phyloP scores from a whole-genome alignment of 2,113 vertebrate genomes.

The Erpornis zantholeuca region DNA sequence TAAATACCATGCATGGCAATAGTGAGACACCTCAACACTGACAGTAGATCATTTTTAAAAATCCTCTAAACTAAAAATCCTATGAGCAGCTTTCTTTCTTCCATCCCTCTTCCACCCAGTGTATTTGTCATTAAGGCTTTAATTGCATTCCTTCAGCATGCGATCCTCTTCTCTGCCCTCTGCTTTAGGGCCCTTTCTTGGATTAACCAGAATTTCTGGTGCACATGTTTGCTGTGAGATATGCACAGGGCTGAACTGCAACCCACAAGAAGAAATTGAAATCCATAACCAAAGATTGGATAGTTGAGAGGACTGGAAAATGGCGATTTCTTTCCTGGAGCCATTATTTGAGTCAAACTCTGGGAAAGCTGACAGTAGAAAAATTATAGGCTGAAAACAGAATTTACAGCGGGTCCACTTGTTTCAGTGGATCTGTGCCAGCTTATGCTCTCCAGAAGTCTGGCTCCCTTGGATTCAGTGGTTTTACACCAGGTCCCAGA shows the following conservation, averaged over 20 bases:
- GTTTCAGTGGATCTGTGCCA: neutral
- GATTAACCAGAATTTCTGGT: neutral
- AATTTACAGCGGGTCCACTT: neutral
- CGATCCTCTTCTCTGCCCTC: neutral
- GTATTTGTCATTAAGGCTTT: neutral
- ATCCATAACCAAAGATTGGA: neutral
- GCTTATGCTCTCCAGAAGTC: accelerated
- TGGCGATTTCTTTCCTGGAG: neutral
- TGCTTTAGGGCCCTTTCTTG: neutral
- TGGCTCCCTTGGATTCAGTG: neutral
- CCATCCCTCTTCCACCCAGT: neutral
- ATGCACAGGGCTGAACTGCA: neutral
- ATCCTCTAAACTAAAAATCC: neutral
- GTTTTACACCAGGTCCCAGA: neutral
- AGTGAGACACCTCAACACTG: neutral
- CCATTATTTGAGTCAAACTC: neutral
- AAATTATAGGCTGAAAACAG: neutral
- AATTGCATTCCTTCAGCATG: neutral
- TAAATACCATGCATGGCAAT: neutral
- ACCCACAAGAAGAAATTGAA: neutral
- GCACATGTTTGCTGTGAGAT: neutral
- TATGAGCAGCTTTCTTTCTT: neutral
- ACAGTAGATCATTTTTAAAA: neutral
- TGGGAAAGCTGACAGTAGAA: neutral
- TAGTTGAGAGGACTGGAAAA: neutral